phyloP scores from a whole-genome alignment of 2,113 vertebrate species.

The Varanus salvator region DNA sequence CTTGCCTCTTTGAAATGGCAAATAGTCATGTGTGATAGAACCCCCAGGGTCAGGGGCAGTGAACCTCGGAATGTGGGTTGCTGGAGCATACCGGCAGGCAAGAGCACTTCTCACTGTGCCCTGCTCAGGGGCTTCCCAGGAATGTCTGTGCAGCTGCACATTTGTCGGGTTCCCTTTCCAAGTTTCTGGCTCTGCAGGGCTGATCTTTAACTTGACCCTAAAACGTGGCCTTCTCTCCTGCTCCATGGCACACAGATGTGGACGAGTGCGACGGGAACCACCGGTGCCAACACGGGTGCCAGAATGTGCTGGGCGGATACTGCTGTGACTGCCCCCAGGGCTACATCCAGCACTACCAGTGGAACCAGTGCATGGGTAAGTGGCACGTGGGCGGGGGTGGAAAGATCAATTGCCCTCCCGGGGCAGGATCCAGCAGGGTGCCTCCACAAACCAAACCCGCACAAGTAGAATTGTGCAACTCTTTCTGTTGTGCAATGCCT shows the following conservation, averaged over 20 bases:
- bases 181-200: no score
- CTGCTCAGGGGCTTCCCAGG: background rate
- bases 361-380: conserved; percentile 97
- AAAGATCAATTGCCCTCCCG: no score
- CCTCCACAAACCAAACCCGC: no score
- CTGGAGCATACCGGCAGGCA: no score
- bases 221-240: accelerated
- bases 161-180: background rate
- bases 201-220: background rate
- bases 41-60: no score
- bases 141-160: no score
- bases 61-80: no score
- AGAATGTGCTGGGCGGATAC: conserved; percentile 92
- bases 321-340: conserved; percentile 93
- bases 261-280: conserved; percentile 91
- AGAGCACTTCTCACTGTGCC: background rate
- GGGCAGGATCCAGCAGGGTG: no score
- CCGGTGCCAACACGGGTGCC: conserved; percentile 91
- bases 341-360: conserved; percentile 95
- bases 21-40: no score
- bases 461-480: no score
- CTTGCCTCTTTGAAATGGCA: no score
- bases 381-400: conserved; percentile 11
- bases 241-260: conserved; percentile 79
- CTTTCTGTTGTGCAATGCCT: no score